Conservation (phyloP, 30 jellyfish, hydroid and myxozoan genomes). For the Pelagia noctiluca region DNA sequence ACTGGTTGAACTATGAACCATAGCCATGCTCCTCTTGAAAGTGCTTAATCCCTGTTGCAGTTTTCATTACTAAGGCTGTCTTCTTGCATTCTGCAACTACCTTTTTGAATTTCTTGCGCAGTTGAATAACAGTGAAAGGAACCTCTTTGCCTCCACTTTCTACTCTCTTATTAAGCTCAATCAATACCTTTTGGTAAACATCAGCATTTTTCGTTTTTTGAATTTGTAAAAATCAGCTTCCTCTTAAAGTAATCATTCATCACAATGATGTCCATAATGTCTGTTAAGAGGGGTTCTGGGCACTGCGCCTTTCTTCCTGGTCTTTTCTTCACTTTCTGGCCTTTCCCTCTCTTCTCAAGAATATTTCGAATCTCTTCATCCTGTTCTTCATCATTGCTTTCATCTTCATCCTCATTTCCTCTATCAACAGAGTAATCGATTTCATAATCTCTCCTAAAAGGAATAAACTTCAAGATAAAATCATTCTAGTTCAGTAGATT, state of each 20-base stretch:
- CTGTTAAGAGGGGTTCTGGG: too few relatives aligned
- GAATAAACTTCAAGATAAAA: background rate
- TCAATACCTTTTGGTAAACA: background rate
- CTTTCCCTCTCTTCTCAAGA: too few relatives aligned
- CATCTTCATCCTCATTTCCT: too few relatives aligned
- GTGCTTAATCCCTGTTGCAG: constrained; percentile 52
- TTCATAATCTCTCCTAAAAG: background rate
- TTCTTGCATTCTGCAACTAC: constrained; percentile 33
- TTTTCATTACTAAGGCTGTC: constrained; percentile 37
- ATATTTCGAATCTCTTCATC: too few relatives aligned
- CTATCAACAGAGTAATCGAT: background rate
- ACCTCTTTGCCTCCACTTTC: constrained; percentile 4
- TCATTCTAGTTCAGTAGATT: too few relatives aligned
- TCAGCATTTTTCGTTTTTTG: background rate
- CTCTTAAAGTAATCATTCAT: constrained; percentile 1
- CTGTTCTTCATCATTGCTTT: too few relatives aligned
- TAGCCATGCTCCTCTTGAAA: constrained; percentile 15
- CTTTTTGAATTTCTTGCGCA: constrained; percentile 6
- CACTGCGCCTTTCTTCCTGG: too few relatives aligned
- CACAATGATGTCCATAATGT: background rate
- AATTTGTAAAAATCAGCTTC: background rate
- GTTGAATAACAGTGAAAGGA: constrained; percentile 18
- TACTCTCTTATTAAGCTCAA: background rate
- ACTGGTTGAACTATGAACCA: constrained; percentile 25
- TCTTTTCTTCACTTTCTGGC: too few relatives aligned